Evolutionary conservation across 2,113 vertebrate genomes (phyloP).

Genomic region (Ophiodon elongatus): DNA sequence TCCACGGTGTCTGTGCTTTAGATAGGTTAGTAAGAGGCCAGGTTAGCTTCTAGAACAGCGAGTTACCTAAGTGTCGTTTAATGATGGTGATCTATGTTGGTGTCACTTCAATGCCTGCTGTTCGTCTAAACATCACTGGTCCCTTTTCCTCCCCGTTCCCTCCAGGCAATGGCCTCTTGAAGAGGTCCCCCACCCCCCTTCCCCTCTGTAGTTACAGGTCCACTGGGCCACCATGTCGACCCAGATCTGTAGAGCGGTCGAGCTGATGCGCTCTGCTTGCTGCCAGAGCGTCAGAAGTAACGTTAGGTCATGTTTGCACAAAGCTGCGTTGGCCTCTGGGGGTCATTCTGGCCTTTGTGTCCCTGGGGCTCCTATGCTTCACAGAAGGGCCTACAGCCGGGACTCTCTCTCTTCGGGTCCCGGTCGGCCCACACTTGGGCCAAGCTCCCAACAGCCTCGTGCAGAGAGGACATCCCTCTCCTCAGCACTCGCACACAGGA

Average conservation of each 20-base stretch:
- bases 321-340: slow-evolving; percentile 19
- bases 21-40: neutral
- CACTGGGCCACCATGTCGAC: slow-evolving; percentile 61
- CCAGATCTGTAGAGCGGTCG: slow-evolving; percentile 59
- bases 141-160: neutral
- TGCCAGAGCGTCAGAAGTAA: slow-evolving; percentile 49
- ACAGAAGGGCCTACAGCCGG: slow-evolving; percentile 71
- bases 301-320: slow-evolving; percentile 33
- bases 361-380: slow-evolving; percentile 25
- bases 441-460: slow-evolving; percentile 52
- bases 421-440: slow-evolving; percentile 44
- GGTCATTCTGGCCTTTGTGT: neutral
- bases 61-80: neutral
- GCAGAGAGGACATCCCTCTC: slow-evolving; percentile 58
- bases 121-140: neutral
- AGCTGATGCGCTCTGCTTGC: slow-evolving; percentile 60
- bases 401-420: slow-evolving; percentile 62
- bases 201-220: neutral
- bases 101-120: neutral
- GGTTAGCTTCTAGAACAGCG: neutral
- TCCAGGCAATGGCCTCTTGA: slow-evolving; percentile 28
- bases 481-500: slow-evolving; percentile 65
- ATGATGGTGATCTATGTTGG: no score
- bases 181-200: neutral
- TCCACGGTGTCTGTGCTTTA: neutral